Evolutionary conservation across 2,888 invertebrate species (phyloP).

Genomic region (Lacanobia wlatinum): DNA sequence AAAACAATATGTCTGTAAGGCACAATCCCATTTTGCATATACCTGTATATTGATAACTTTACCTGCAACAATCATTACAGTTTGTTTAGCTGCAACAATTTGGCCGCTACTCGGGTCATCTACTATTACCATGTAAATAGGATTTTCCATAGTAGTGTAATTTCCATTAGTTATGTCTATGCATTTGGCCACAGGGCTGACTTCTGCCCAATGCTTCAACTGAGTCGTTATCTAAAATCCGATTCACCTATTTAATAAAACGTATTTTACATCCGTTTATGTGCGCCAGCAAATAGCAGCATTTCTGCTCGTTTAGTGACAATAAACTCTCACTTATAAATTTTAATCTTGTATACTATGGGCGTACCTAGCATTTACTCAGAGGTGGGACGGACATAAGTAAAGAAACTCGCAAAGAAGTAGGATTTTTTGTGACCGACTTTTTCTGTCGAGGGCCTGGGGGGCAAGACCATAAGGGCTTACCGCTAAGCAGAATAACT

Average conservation of each 20-base stretch:
- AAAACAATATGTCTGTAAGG: not conserved
- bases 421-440: not conserved
- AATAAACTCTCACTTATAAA: not conserved
- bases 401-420: not conserved
- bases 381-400: not conserved
- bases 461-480: too few species aligned
- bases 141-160: slow-evolving; percentile 86
- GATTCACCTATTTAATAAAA: not conserved
- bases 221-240: slow-evolving; percentile 78
- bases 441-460: too few species aligned
- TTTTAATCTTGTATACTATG: not conserved
- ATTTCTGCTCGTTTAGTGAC: too few species aligned
- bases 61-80: slow-evolving; percentile 87
- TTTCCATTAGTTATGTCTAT: slow-evolving; percentile 84
- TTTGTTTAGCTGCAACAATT: slow-evolving; percentile 83
- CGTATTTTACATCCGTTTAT: not conserved
- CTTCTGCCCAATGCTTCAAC: slow-evolving; percentile 83
- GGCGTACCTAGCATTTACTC: not conserved
- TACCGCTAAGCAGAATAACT: too few species aligned
- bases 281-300: not conserved
- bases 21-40: not conserved
- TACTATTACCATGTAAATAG: slow-evolving; percentile 86
- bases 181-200: slow-evolving; percentile 84
- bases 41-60: slow-evolving; percentile 16
- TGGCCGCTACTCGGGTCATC: slow-evolving; percentile 88